Evolutionary conservation across 2,888 invertebrate species (phyloP).

Genomic region (Hirudinaria manillensis): DNA sequence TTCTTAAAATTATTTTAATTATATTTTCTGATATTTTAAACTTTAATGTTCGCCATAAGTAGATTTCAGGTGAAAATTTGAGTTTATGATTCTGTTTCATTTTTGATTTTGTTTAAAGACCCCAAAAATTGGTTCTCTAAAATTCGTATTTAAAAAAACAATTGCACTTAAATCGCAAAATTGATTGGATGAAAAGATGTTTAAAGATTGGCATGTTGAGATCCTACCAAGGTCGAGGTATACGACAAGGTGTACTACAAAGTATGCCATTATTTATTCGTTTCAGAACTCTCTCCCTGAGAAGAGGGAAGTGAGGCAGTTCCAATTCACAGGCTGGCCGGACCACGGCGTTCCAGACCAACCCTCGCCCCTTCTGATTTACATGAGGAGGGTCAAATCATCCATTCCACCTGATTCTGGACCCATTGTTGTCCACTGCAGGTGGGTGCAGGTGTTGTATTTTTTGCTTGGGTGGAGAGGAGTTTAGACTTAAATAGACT

Average conservation of each 20-base stretch:
- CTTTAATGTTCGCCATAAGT: too few relatives aligned
- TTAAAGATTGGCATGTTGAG: too few relatives aligned
- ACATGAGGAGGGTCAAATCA: constrained; percentile 78
- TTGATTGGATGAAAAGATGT: too few relatives aligned
- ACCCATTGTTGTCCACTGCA: constrained; percentile 87
- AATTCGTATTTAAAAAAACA: too few relatives aligned
- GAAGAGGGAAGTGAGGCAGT: constrained; percentile 86
- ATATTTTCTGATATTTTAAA: too few relatives aligned
- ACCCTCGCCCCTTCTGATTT: constrained; percentile 95
- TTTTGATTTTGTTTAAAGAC: background rate
- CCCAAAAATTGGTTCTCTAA: too few relatives aligned
- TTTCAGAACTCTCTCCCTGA: constrained; percentile 51
- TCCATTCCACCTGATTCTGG: constrained; percentile 77
- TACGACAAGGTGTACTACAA: too few relatives aligned
- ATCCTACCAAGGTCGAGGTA: too few relatives aligned
- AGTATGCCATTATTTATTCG: too few relatives aligned
- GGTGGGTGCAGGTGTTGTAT: constrained; percentile 45
- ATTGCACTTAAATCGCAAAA: too few relatives aligned
- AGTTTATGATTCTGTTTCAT: background rate
- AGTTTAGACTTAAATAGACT: too few relatives aligned
- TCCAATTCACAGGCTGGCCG: constrained; percentile 99
- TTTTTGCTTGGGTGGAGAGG: background rate
- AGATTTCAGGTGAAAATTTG: background rate
- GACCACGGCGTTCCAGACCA: constrained; percentile 98
- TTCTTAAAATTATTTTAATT: too few relatives aligned